These are phyloP conservation scores for Zaprionus ornatus DNA, from an alignment of 1,140 invertebrate species.

Conservation along the genomic window DNA sequence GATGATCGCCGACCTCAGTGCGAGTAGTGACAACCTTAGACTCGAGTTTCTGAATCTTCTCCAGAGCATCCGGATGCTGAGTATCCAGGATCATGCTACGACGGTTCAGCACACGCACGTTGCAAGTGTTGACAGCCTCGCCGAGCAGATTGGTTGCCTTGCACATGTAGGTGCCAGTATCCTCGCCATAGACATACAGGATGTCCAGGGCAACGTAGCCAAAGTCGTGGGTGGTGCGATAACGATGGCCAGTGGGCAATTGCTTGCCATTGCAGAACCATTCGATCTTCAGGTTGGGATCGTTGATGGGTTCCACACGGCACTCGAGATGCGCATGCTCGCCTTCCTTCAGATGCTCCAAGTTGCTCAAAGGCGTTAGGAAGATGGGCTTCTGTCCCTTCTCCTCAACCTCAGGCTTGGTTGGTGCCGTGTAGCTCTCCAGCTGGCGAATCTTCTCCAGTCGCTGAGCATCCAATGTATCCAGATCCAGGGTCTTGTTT, in stretches of 20 bases:
- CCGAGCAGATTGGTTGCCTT: conserved; percentile 95
- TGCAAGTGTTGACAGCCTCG: conserved; percentile 96
- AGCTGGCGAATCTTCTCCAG: conserved; percentile 94
- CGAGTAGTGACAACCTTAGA: conserved; percentile 91
- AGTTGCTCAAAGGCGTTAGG: conserved; percentile 92
- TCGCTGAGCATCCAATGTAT: conserved; percentile 94
- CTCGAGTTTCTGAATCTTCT: conserved; percentile 95
- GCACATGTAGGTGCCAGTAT: conserved; percentile 97
- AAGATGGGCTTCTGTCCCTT: conserved; percentile 93
- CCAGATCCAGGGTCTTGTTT: conserved; percentile 92
- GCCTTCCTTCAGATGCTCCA: conserved; percentile 94
- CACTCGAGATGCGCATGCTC: conserved; percentile 98
- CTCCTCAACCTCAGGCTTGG: conserved; percentile 90
- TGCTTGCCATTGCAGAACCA: conserved; percentile 96
- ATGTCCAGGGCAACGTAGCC: conserved; percentile 98
- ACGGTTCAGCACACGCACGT: conserved; percentile 91
- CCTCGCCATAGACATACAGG: conserved; percentile 96
- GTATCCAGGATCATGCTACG: conserved; percentile 94
- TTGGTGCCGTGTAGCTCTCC: conserved; percentile 91
- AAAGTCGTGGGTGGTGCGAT: conserved; percentile 96
- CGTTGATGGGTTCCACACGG: conserved; percentile 97
- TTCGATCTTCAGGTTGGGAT: conserved; percentile 96
- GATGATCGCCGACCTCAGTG: conserved; percentile 92
- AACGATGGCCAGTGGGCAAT: conserved; percentile 92
- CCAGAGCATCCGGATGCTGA: conserved; percentile 95